Evolutionary conservation across 2,797 vertebrate genomes (phyloP), one percentile per base, ranked within the genome.

Genomic region (Pseudotriccus pelzelni): DNA sequence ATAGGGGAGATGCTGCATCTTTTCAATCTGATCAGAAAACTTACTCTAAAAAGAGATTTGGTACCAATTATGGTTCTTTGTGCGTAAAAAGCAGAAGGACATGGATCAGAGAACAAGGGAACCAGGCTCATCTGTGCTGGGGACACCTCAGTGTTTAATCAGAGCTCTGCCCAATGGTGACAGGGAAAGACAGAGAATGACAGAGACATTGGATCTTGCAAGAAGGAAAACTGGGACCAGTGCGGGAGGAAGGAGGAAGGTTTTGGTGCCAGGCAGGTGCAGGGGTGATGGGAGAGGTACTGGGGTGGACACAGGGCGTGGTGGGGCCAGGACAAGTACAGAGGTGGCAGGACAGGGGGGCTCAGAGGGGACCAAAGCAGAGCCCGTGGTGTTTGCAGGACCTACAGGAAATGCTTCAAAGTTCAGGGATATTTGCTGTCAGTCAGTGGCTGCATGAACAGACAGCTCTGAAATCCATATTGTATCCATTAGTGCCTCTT

Each of bases 281-380:
- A 56, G 21, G 32, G 53, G 18, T 36, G 55, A 10, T 36, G 55
- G 60, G 43, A 50, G 34, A 56, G 50, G 10, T 10, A 55, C 36
- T 7, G 64, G 0, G 5, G 34, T n/a, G 39, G 25, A 36, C 25
- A 4, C 6, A 3, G 12, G 22, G 59, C 0, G 2, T 15, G 56
- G 17, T n/a, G 34, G 52, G 30, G 3, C 39, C 32, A 55, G 32
- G 20, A 55, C 50, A 22, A 9, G 21, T 13, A 7, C n/a, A 56
- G 55, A 24, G 55, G 21, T 34, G 41, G 58, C 17, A 7, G 50
- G 39, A 8, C 34, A 7, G 21, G 14, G 55, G 22, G 22, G 22
- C 55, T 56, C 3, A 12, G 34, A 14, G 52, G 28, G 36, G 19
- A 50, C 2, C 14, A 11, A 13, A 9, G 24, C 32, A 25, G 66